A percentile compares a stretch with the other conserved stretches of the same genome.
phyloP scores from a whole-genome alignment of 2,113 vertebrate genomes.

The Dolichallabes microphthalmus region DNA sequence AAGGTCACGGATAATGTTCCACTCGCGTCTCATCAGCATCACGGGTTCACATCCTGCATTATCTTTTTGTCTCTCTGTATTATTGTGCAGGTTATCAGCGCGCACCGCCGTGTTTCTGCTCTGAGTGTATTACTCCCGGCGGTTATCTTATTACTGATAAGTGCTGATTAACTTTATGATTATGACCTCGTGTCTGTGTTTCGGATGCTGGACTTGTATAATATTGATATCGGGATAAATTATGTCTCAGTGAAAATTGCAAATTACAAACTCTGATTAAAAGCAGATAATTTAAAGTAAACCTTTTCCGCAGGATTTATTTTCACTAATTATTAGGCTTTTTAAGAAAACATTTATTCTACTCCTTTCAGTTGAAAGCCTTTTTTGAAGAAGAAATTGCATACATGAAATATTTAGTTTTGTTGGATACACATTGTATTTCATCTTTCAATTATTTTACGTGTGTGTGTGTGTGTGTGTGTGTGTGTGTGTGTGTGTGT shows the following conservation, averaged over 20 bases:
- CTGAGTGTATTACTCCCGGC: background rate
- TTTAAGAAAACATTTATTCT: background rate
- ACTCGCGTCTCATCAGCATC: background rate
- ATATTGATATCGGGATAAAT: background rate
- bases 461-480: background rate
- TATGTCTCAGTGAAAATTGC: background rate
- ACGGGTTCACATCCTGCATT: background rate
- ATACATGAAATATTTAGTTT: no score
- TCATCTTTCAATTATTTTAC: background rate
- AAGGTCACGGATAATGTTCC: background rate
- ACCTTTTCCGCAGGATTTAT: background rate
- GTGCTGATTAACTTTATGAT: background rate
- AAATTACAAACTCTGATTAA: background rate
- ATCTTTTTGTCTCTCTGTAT: background rate
- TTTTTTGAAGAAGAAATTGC: background rate
- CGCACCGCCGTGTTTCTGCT: no score
- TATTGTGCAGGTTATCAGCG: background rate
- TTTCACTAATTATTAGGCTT: background rate
- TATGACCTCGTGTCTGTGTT: background rate
- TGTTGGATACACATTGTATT: background rate
- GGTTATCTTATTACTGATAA: background rate
- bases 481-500: constrained; percentile 45
- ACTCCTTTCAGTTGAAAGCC: background rate
- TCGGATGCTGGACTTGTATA: background rate
- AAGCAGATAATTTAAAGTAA: background rate